These are phyloP conservation scores for Camponotus vicinus DNA, from an alignment of 1,140 invertebrate genomes.

Conservation along the genomic window DNA sequence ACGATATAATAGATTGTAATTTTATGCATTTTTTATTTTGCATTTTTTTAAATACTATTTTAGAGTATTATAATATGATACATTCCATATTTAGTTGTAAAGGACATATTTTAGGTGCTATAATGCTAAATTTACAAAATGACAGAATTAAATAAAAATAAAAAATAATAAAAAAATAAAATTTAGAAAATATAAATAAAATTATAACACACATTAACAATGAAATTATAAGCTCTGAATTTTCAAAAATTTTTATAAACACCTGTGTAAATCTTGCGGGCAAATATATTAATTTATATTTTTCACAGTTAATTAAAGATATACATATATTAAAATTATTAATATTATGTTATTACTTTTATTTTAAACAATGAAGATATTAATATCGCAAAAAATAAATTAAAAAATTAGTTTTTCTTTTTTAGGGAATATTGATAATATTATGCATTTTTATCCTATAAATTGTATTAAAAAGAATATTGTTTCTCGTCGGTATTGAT, in stretches of 20 bases:
- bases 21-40: constrained; percentile 12
- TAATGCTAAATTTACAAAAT: no score
- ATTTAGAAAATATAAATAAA: background rate
- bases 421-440: background rate
- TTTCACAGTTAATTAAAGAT: constrained; percentile 2
- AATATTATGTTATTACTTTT: background rate
- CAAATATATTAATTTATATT: background rate
- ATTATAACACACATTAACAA: no score
- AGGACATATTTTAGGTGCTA: background rate
- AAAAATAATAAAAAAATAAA: no score
- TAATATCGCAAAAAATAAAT: background rate
- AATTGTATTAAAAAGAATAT: background rate
- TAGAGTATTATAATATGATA: background rate
- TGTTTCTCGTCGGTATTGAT: constrained; percentile 36
- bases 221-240: background rate
- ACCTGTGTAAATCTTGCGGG: background rate
- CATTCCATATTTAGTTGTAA: background rate
- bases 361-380: background rate
- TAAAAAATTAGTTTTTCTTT: background rate
- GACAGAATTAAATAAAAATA: no score
- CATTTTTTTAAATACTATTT: background rate
- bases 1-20: background rate
- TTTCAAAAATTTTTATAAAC: background rate
- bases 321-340: background rate
- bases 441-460: background rate